Percentiles rank a stretch among this genome's conserved stretches.
phyloP scores from a whole-genome alignment of 2,797 vertebrate species.

The Tarsius wallacei region DNA sequence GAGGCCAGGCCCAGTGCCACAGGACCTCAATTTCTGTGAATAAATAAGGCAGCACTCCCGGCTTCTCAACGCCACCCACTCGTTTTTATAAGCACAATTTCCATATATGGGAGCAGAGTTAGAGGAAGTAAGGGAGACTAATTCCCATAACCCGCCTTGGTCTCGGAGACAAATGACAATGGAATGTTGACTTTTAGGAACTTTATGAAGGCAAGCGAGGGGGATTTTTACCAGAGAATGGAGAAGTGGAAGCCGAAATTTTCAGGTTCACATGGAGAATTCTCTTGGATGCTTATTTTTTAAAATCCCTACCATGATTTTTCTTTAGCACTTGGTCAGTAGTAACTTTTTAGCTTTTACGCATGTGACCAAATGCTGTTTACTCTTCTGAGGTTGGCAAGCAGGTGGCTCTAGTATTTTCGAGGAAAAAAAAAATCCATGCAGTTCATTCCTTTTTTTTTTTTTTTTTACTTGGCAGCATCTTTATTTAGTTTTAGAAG shows the following conservation, averaged over 20 bases:
- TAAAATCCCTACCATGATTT: conserved; percentile 19
- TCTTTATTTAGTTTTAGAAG: conserved; percentile 74
- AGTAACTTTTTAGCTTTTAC: conserved; percentile 57
- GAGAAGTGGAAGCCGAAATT: conserved; percentile 16
- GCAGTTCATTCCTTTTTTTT: background rate
- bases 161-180: conserved; percentile 44
- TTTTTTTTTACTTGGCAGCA: conserved; percentile 42
- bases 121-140: conserved; percentile 12
- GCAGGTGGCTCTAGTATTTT: conserved; percentile 49
- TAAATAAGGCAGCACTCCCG: background rate
- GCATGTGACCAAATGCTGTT: conserved; percentile 44
- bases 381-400: conserved; percentile 51
- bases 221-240: background rate
- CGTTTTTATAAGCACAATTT: conserved; percentile 26
- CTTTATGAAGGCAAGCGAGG: conserved; percentile 25
- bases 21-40: conserved; percentile 26
- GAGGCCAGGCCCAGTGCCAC: background rate
- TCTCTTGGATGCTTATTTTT: background rate
- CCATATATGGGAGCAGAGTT: background rate
- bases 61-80: background rate
- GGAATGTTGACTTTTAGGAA: conserved; percentile 4
- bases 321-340: conserved; percentile 4
- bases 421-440: background rate
- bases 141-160: conserved; percentile 17
- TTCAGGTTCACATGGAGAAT: background rate